These are phyloP conservation scores for Sminthurides bifidus DNA, from an alignment of 1,140 invertebrate species.

Conservation along the genomic window DNA sequence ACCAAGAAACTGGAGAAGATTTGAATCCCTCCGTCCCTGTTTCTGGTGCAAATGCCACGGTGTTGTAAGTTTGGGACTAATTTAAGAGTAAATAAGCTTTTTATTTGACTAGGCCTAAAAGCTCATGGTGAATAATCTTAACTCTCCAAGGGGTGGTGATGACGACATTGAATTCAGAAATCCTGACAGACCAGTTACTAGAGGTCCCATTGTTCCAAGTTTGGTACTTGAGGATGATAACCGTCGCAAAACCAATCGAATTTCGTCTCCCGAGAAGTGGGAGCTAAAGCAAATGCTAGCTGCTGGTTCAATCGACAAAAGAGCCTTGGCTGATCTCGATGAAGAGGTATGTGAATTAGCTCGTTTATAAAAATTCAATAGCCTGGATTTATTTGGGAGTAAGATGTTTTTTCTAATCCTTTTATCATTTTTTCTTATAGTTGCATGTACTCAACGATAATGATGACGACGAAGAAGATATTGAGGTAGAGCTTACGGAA, in stretches of 20 bases:
- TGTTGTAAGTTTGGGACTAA: slow-evolving; percentile 28
- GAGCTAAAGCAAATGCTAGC: slow-evolving; percentile 81
- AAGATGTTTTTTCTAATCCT: background rate
- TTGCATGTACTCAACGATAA: slow-evolving; percentile 61
- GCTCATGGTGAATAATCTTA: background rate
- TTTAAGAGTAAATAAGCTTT: slow-evolving; percentile 8
- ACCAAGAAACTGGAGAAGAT: slow-evolving; percentile 88
- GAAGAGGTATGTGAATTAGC: slow-evolving; percentile 79
- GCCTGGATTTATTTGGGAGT: slow-evolving; percentile 10
- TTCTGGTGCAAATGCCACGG: slow-evolving; percentile 7
- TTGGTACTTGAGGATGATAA: slow-evolving; percentile 59
- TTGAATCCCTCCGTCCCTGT: slow-evolving; percentile 61
- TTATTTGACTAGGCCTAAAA: background rate
- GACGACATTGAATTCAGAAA: slow-evolving; percentile 46
- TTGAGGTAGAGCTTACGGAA: slow-evolving; percentile 98
- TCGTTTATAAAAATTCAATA: slow-evolving; percentile 25
- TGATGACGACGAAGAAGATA: slow-evolving; percentile 88
- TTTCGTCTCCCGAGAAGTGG: slow-evolving; percentile 92
- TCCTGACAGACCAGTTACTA: slow-evolving; percentile 68
- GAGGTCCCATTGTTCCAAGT: slow-evolving; percentile 53
- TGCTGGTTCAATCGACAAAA: slow-evolving; percentile 69
- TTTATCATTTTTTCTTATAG: background rate
- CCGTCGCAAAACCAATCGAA: slow-evolving; percentile 68
- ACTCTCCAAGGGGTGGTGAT: slow-evolving; percentile 18
- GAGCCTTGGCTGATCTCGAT: slow-evolving; percentile 82